These are phyloP conservation scores for Acleris cristana DNA, from an alignment of 2,888 invertebrate genomes.

Conservation along the genomic window DNA sequence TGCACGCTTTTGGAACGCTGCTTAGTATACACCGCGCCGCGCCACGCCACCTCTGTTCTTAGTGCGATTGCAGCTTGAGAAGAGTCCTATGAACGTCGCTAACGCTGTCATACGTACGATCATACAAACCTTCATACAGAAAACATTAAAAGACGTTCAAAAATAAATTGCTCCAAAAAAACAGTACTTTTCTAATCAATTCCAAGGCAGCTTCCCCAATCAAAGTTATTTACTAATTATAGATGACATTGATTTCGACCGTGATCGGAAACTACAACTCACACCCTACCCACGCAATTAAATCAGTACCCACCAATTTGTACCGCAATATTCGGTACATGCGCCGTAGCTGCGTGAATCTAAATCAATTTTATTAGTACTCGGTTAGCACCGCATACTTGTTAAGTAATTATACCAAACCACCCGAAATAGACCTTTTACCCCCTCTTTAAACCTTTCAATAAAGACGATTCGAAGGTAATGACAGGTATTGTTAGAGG, in stretches of 20 bases:
- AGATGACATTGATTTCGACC: neutral
- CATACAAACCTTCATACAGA: too few species aligned
- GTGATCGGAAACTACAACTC: conserved; percentile 5
- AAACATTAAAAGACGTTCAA: too few species aligned
- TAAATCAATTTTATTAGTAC: conserved; percentile 78
- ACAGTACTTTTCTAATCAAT: too few species aligned
- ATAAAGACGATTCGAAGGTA: conserved; percentile 32
- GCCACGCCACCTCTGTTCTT: too few species aligned
- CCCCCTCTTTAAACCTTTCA: conserved; percentile 33
- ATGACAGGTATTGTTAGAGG: conserved; percentile 35
- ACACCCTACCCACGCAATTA: conserved; percentile 23
- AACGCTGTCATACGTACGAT: too few species aligned
- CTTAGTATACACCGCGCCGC: too few species aligned
- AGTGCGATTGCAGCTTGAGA: too few species aligned
- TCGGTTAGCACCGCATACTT: conserved; percentile 60
- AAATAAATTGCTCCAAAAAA: too few species aligned
- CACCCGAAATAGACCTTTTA: conserved; percentile 45
- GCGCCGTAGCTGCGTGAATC: conserved; percentile 61
- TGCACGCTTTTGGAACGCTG: too few species aligned
- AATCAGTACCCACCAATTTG: conserved; percentile 28
- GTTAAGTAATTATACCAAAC: conserved; percentile 66
- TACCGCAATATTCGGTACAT: conserved; percentile 20
- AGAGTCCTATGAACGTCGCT: too few species aligned
- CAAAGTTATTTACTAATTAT: neutral
- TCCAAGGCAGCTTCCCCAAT: too few species aligned